A percentile compares a stretch with the other conserved stretches of the same genome.
Evolutionary conservation across 1,140 invertebrate species (phyloP).

Genomic region (Listronotus bonariensis): DNA sequence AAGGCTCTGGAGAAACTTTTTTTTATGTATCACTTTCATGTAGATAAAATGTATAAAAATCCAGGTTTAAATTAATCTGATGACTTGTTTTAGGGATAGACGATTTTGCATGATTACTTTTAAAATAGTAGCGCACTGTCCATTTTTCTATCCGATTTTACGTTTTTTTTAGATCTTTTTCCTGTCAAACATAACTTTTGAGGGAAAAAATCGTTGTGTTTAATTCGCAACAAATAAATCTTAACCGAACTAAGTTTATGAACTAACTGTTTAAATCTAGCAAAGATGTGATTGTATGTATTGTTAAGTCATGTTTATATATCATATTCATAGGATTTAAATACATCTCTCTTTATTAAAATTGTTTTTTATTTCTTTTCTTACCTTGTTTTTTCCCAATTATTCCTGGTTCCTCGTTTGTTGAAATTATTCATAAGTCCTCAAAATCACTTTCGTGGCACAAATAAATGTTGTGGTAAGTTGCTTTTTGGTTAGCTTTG

Average conservation of each 20-base stretch:
- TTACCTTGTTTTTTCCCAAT: no score
- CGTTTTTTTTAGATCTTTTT: constrained; percentile 11
- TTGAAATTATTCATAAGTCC: no score
- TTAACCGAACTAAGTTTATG: constrained; percentile 46
- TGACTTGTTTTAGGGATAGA: background rate
- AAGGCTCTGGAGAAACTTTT: constrained; percentile 23
- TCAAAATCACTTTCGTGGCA: no score
- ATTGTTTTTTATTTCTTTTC: background rate
- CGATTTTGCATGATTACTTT: constrained; percentile 31
- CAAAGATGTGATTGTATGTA: constrained; percentile 52
- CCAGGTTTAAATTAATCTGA: no score
- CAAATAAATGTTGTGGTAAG: no score
- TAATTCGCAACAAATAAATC: constrained; percentile 38
- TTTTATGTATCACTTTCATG: constrained; percentile 10
- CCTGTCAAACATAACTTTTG: background rate
- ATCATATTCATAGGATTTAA: constrained; percentile 51
- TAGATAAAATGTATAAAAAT: constrained; percentile 19
- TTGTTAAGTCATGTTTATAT: constrained; percentile 52
- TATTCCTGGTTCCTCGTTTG: no score
- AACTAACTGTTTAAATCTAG: constrained; percentile 48
- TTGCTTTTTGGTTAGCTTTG: no score
- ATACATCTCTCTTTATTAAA: constrained; percentile 50
- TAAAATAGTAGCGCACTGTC: constrained; percentile 7
- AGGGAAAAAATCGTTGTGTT: constrained; percentile 19
- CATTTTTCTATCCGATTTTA: constrained; percentile 10